A percentile compares a stretch with the other conserved stretches of the same genome.
Conservation (phyloP, 2,113 vertebrate species). For the Psilopsiagon aymara region DNA sequence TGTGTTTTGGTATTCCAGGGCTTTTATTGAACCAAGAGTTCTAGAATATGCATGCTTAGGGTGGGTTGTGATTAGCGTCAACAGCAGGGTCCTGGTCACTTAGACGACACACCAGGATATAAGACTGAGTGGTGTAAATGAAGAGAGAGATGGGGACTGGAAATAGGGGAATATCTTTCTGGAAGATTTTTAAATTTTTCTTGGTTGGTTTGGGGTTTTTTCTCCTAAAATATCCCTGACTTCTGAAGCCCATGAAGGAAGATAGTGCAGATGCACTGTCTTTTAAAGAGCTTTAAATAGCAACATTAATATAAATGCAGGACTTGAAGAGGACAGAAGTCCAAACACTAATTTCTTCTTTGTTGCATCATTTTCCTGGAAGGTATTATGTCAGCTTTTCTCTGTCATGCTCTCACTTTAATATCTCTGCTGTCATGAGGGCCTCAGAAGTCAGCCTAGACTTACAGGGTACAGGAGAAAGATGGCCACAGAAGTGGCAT, state of each 20-base stretch:
- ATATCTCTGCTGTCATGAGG: neutral
- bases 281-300: neutral
- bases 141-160: neutral
- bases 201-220: neutral
- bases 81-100: neutral
- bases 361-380: neutral
- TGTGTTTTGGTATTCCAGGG: neutral
- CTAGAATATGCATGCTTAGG: neutral
- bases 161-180: neutral
- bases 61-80: neutral
- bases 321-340: neutral
- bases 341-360: neutral
- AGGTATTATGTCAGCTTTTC: neutral
- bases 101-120: neutral
- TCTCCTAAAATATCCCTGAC: neutral
- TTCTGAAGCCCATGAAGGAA: neutral
- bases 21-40: neutral
- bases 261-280: neutral
- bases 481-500: neutral
- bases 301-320: neutral
- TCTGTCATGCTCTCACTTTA: neutral
- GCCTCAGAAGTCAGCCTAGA: neutral
- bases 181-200: neutral
- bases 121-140: neutral
- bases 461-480: neutral